Base-by-base conservation (phyloP, 2,888 invertebrate species). In the Drymonia ruficornis region DNA sequence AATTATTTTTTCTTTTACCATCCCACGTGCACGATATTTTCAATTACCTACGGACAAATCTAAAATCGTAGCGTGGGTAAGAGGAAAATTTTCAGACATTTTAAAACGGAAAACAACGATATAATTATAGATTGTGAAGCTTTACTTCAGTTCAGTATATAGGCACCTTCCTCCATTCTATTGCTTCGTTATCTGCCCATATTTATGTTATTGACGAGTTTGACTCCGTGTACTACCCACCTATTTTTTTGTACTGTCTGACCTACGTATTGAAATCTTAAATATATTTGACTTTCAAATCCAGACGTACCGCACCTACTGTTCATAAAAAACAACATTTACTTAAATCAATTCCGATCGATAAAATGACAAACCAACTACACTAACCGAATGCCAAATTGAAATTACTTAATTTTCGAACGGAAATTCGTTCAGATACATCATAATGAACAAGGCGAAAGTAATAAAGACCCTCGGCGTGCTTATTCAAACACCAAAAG, bases 401-500 rank as follows among this genome's bases (percentile, higher is more conserved):
- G 16, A 29, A 46, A 46, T 15, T 15, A 29, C 9, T 43, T 19
- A 43, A 43, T 28, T 19, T 28, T 13, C 12, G 7, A n/a, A 45
- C 29, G 29, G 29, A 46, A 29, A 29, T 46, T 9, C 19, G 15
- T 13, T 16, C 46, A 29, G 29, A 46, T 29, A 46, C 15, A 29
- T 46, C 29, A 23, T 13, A 46, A 46, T 46, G 46, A 46, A 46
- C 46, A 46, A 19, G 23, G 16, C 43, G 57, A 61, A 63, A 63
- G 56, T 65, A 69, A 69, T 67, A 74, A 73, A 72, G 67, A 61
- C 61, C 64, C 71, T 69, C 57, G 63, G 66, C 70, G 61, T 67
- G 54, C 61, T 65, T 70, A 59, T 62, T 68, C 67, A 74, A 78
- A 80, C 65, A 72, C 62, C 66, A 65, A 72, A 76, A 69, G 72